Evolutionary conservation across 2,888 invertebrate genomes (phyloP).

Genomic region (Lepidochitona cinerea): DNA sequence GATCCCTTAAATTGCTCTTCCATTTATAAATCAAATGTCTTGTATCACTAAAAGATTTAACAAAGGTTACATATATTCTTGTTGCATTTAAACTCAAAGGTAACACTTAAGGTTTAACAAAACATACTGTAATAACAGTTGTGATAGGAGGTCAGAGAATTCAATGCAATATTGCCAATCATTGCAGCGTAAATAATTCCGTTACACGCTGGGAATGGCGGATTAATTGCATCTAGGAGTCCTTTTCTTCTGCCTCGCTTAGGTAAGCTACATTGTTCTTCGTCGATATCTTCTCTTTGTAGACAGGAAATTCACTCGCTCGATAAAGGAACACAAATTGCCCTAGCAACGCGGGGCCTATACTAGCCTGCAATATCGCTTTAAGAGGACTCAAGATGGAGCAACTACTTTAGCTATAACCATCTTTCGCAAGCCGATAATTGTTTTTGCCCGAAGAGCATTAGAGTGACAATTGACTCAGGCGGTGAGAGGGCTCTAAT

Average conservation of each 20-base stretch:
- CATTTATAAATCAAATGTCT: no score
- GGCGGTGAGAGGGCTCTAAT: neutral
- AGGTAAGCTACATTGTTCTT: neutral
- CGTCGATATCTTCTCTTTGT: neutral
- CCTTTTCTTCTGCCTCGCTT: neutral
- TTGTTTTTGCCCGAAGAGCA: neutral
- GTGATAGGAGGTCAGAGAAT: no score
- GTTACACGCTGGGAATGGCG: conserved; percentile 4
- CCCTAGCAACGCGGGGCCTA: neutral
- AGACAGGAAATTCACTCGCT: neutral
- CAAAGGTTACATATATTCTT: no score
- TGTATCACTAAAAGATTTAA: no score
- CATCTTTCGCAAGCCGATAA: neutral
- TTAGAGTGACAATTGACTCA: neutral
- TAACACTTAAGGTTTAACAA: no score
- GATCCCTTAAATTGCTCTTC: no score
- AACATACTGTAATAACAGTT: no score
- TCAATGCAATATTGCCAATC: neutral
- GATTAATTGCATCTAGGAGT: conserved; percentile 2
- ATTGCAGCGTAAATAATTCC: neutral
- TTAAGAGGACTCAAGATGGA: no score
- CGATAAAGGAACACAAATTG: neutral
- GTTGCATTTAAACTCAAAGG: no score
- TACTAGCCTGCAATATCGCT: no score
- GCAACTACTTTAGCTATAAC: no score